A percentile compares a stretch with the other conserved stretches of the same genome.
Evolutionary conservation across 2,888 invertebrate genomes (phyloP).

Genomic region (Teleiodes luculella): DNA sequence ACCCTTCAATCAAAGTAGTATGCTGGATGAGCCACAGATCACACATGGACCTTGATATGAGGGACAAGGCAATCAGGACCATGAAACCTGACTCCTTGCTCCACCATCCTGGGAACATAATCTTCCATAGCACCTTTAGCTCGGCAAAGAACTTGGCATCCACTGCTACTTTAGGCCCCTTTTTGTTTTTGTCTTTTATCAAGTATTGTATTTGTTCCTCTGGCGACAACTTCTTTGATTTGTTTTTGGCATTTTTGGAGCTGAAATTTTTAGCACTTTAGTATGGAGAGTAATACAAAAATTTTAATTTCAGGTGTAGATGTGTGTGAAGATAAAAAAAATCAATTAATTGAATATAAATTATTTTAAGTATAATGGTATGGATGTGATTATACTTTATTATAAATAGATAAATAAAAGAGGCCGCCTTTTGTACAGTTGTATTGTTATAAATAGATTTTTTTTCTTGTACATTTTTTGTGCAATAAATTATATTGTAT

Average conservation of each 20-base stretch:
- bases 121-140: conserved; percentile 82
- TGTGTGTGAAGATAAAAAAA: no score
- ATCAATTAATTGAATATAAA: no score
- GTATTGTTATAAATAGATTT: no score
- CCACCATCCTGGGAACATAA: conserved; percentile 88
- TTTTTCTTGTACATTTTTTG: no score
- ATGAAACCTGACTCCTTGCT: conserved; percentile 87
- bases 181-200: conserved; percentile 84
- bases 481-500: no score
- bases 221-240: conserved; percentile 47
- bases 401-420: no score
- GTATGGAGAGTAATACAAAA: no score
- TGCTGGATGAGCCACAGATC: conserved; percentile 99
- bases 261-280: not conserved
- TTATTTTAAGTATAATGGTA: no score
- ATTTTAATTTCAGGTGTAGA: not conserved
- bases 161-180: conserved; percentile 84
- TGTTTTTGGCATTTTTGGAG: conserved; percentile 10
- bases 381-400: no score
- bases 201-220: conserved; percentile 88
- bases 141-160: conserved; percentile 86
- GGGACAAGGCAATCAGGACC: conserved; percentile 85
- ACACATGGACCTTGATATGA: conserved; percentile 93
- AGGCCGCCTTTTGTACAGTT: no score
- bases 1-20: conserved; percentile 95